Evolutionary conservation across 2,797 vertebrate genomes (phyloP), one percentile per base, ranked within the genome.

Genomic region (Muscicapa comitata): DNA sequence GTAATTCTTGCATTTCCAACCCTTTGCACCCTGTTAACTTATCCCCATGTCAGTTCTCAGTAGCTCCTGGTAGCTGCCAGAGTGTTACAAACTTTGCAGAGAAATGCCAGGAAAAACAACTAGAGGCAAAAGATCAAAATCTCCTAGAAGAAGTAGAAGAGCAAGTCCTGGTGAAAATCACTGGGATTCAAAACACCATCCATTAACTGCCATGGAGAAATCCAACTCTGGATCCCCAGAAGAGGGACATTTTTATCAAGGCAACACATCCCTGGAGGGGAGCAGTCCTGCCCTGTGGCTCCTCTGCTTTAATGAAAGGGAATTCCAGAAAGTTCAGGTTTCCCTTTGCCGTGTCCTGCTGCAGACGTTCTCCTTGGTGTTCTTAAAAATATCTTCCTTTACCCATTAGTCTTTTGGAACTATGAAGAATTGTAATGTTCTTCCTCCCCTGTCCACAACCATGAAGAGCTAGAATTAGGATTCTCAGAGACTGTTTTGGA

Each of bases 101-200:
- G 70, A 81, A 92, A 83, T 24, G 9, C 73, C 81, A 86, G 72
- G 25, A 26, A 67, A 76, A 93, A 61, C 42, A 93, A 20, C 65
- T 53, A 53, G 51, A 94, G 75, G 62, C 59, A 81, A 82, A 65
- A 88, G 80, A 82, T 90, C 40, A 68, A 79, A 90, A 93, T 79
- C 75, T 86, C 62, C 73, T 65, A 10, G 71, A 47, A 87, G 54
- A 35, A 58, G 38, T 55, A 75, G 70, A 53, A 92, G 16, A 25
- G 70, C 51, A 85, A 62, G 6, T 43, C 80, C 54, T 71, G 68
- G 28, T 88, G 61, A 77, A 75, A 86, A 65, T 38, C 17, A 37
- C 61, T 50, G 17, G 24, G 35, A 72, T 54, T 58, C 74, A 78
- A 90, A 95, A n/a, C 77, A 38, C 37, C 8, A 3, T 63, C 90